phyloP scores from a whole-genome alignment of 2,888 invertebrate genomes.

The Rhamnusium bicolor region DNA sequence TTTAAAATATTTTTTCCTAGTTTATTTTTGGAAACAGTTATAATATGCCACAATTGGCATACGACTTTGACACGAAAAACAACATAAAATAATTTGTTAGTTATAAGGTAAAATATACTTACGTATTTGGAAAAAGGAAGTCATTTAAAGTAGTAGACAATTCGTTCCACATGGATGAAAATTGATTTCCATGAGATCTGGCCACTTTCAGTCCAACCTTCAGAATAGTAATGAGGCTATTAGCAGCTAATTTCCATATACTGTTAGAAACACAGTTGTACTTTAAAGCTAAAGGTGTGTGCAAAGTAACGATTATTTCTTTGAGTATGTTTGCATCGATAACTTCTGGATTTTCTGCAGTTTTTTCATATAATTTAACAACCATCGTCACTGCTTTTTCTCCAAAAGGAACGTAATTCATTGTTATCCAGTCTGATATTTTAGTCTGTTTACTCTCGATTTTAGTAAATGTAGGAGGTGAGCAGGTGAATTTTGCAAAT shows the following conservation, averaged over 20 bases:
- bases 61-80: no score
- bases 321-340: constrained; percentile 82
- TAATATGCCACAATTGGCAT: no score
- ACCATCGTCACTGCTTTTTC: constrained; percentile 85
- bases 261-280: constrained; percentile 85
- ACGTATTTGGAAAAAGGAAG: constrained; percentile 92
- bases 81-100: no score
- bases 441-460: constrained; percentile 71
- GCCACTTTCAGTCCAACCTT: constrained; percentile 91
- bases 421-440: constrained; percentile 82
- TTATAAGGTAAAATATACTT: constrained; percentile 53
- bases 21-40: no score
- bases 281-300: constrained; percentile 84
- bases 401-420: constrained; percentile 90
- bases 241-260: constrained; percentile 88
- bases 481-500: constrained; percentile 81
- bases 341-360: constrained; percentile 81
- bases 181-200: constrained; percentile 82
- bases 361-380: constrained; percentile 83
- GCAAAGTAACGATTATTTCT: constrained; percentile 78
- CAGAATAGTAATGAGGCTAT: constrained; percentile 83
- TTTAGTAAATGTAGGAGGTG: constrained; percentile 76
- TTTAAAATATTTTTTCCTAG: no score
- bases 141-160: constrained; percentile 90
- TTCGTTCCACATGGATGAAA: constrained; percentile 88